Evolutionary conservation across 2,113 vertebrate species (phyloP).

Genomic region (Nothoprocta perdicaria): DNA sequence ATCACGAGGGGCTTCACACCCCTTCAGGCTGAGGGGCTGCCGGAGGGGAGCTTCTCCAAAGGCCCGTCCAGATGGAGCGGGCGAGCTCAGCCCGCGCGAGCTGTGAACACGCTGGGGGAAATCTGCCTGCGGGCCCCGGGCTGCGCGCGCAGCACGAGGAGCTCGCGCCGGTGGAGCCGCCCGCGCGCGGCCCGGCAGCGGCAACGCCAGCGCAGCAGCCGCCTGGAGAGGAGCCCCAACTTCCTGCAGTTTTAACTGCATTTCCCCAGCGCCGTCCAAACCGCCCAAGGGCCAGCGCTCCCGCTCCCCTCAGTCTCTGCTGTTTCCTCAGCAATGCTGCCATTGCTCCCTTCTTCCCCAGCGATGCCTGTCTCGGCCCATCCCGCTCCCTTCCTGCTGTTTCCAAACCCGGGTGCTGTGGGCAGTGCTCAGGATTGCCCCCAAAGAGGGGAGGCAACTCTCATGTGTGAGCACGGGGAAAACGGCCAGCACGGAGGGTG

Average conservation of each 20-base stretch:
- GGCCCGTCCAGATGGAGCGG: neutral
- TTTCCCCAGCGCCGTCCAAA: neutral
- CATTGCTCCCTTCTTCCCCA: neutral
- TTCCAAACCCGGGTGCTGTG: neutral
- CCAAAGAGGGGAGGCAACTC: neutral
- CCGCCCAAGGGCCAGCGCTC: neutral
- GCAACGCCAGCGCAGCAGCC: fast-evolving
- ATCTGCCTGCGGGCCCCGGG: neutral
- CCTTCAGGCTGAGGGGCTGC: neutral
- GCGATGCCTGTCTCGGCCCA: neutral
- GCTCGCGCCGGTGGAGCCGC: too few relatives aligned
- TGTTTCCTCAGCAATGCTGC: neutral
- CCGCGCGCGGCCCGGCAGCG: too few relatives aligned
- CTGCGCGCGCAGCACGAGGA: too few relatives aligned
- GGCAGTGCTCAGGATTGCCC: neutral
- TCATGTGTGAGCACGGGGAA: fast-evolving
- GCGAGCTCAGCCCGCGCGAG: neutral
- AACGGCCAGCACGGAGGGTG: fast-evolving
- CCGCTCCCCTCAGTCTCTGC: neutral
- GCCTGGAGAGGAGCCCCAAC: neutral
- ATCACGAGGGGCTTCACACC: neutral
- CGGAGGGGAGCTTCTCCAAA: neutral
- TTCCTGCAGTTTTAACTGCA: fast-evolving
- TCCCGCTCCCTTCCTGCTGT: neutral
- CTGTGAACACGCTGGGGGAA: fast-evolving